phyloP scores from a whole-genome alignment of 2,113 vertebrate species.

The Brachypteracias leptosomus region DNA sequence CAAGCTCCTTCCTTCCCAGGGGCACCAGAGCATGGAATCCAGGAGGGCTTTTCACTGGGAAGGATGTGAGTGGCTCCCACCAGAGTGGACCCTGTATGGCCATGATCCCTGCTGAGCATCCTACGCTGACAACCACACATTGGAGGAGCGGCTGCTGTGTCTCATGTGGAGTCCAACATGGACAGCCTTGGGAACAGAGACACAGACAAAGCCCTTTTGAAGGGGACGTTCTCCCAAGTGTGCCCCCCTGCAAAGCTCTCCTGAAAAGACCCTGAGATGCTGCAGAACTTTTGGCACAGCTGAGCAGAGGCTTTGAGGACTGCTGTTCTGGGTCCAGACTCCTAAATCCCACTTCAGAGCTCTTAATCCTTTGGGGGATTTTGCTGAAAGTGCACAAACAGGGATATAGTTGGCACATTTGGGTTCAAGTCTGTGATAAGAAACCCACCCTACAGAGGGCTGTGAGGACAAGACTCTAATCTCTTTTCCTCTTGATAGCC shows the following conservation, averaged over 20 bases:
- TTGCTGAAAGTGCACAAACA: not conserved
- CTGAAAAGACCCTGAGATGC: not conserved
- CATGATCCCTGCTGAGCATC: not conserved
- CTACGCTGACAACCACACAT: fast-evolving
- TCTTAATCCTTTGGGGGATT: not conserved
- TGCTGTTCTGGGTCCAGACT: not conserved
- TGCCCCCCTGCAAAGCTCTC: not conserved
- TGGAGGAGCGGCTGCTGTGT: not conserved
- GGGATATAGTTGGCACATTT: not conserved
- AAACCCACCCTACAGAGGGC: not conserved
- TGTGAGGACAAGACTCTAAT: not conserved
- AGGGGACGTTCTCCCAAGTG: fast-evolving
- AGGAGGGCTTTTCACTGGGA: not conserved
- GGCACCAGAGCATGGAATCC: fast-evolving
- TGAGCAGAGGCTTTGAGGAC: not conserved
- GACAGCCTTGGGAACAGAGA: not conserved
- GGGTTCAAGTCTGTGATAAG: not conserved
- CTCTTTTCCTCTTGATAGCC: not conserved
- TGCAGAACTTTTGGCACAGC: not conserved
- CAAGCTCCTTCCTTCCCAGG: not conserved
- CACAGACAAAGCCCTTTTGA: not conserved
- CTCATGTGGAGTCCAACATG: not conserved
- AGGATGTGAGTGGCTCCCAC: fast-evolving
- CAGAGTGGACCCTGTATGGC: not conserved
- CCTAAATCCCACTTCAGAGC: not conserved